Evolutionary conservation across 2,888 invertebrate genomes (phyloP), one percentile per base, ranked within the genome.

Genomic region (Timema podura): DNA sequence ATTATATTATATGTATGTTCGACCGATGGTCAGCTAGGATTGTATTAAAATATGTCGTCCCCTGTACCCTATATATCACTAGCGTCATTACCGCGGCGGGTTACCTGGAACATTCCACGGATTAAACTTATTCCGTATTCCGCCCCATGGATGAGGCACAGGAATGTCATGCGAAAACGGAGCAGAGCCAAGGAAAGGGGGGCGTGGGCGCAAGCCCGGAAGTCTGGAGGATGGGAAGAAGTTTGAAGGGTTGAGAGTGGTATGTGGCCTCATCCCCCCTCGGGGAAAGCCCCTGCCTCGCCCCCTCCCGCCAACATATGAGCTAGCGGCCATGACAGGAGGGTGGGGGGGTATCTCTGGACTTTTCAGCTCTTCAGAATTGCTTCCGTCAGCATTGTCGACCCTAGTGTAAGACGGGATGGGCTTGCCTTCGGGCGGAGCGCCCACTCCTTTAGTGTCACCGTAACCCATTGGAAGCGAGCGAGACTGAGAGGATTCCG

Each of bases 41-140:
- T n/a, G n/a, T n/a, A n/a, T n/a, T n/a, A n/a, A n/a, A 6, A 16
- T 15, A 46, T 65, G 65, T 16, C 65, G 15, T 30, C 11, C 48
- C 15, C 0, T 44, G n/a, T n/a, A 57, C 59, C 59, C 30, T 30
- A 30, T 3, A 30, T 30, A 30, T 51, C 30, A 48, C 45, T 44
- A 65, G 66, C 57, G 30, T 47, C 69, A 69, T 65, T 69, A 69
- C 65, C 69, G 65, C 57, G 69, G 48, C 30, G 65, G 65, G 45
- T 69, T 57, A 59, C 69, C 69, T 48, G 54, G 57, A 47, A 48
- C 66, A 66, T 47, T 65, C 69, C 69, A 69, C 16, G 66, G 65
- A 47, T 65, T 48, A 48, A 54, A 69, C 30, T 59, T 61, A 45
- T 61, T 61, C 10, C 61, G 61, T 13, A 61, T 30, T 13, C 65